Evolutionary conservation across 2,888 invertebrate genomes (phyloP).

Genomic region (Agriopis marginaria): DNA sequence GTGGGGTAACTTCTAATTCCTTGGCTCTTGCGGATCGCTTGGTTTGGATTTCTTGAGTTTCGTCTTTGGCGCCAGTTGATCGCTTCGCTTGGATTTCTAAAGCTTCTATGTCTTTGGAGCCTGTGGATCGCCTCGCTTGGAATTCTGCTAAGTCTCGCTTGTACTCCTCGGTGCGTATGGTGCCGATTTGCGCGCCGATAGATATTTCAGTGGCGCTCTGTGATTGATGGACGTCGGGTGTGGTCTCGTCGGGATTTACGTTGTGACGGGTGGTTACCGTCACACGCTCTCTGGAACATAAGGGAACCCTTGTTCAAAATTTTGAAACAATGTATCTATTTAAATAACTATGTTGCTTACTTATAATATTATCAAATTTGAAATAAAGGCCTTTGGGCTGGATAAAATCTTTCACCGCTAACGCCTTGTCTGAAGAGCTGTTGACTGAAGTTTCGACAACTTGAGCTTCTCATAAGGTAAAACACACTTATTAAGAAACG

Average conservation of each 20-base stretch:
- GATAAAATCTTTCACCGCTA: no score
- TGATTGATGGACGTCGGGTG: constrained; percentile 51
- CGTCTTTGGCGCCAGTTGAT: background rate
- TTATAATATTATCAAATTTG: no score
- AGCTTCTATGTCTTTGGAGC: constrained; percentile 58
- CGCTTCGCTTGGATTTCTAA: constrained; percentile 70
- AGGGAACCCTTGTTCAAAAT: no score
- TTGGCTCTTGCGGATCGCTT: background rate
- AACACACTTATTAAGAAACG: no score
- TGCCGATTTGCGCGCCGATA: constrained; percentile 54
- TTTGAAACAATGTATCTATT: no score
- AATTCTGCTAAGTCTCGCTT: constrained; percentile 81
- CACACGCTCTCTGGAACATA: constrained; percentile 72
- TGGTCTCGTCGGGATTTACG: constrained; percentile 55
- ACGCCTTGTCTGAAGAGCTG: no score
- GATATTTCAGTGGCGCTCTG: constrained; percentile 52
- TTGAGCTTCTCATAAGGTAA: no score
- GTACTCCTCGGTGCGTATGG: constrained; percentile 81
- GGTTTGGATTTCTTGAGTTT: background rate
- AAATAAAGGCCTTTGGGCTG: background rate
- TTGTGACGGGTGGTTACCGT: constrained; percentile 73
- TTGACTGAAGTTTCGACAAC: no score
- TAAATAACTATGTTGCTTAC: no score
- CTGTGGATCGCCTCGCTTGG: constrained; percentile 75
- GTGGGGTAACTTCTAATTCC: constrained; percentile 54